Percentiles rank a stretch among this genome's conserved stretches.
Conservation (phyloP, 2,797 vertebrate species). For the Mormyrus hasselquistii region DNA sequence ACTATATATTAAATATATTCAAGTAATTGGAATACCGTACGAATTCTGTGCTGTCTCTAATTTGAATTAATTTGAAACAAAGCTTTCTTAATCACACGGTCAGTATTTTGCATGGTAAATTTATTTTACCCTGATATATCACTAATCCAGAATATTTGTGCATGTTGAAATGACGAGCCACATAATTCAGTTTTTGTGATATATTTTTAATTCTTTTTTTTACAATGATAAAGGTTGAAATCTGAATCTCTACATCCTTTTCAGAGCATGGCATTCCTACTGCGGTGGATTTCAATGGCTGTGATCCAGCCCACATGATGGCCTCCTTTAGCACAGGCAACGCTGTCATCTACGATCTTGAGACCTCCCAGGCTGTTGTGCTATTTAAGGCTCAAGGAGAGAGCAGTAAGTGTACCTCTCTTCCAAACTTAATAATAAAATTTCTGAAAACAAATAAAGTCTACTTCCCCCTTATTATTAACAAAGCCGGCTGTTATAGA, state of each 20-base stretch:
- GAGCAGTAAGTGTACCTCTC: conserved; percentile 63
- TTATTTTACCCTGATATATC: background rate
- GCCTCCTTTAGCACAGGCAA: conserved; percentile 82
- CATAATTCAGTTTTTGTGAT: background rate
- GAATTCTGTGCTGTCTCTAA: background rate
- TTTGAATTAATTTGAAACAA: background rate
- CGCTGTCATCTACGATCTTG: conserved; percentile 88
- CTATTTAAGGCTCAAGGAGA: conserved; percentile 82
- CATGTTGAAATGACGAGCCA: background rate
- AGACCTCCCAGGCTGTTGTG: conserved; percentile 83
- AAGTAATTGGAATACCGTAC: background rate
- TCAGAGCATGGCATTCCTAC: conserved; percentile 87
- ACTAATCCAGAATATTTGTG: background rate
- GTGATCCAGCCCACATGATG: conserved; percentile 93
- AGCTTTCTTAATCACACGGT: background rate
- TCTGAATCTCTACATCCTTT: conserved; percentile 19
- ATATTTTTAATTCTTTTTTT: background rate
- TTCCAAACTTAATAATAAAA: background rate
- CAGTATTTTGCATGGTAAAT: background rate
- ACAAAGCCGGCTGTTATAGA: background rate
- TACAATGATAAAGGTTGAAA: background rate
- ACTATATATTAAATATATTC: background rate
- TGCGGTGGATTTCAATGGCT: conserved; percentile 89
- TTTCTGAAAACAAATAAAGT: background rate
- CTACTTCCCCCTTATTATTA: background rate